These are phyloP conservation scores for Anableps anableps DNA, from an alignment of 2,797 vertebrate genomes.

Conservation along the genomic window DNA sequence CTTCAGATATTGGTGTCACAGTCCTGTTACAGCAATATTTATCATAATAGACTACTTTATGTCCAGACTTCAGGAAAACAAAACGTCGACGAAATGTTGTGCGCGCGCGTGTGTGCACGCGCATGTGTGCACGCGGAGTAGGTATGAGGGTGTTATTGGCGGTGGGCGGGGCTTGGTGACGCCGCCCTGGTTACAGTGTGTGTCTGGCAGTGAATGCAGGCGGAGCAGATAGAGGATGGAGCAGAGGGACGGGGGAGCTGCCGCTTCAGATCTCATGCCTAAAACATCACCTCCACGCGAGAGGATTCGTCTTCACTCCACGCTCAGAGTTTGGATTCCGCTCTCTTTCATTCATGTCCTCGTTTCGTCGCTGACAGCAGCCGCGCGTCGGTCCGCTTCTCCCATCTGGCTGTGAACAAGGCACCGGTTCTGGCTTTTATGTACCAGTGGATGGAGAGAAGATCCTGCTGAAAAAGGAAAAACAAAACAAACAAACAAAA, in stretches of 20 bases:
- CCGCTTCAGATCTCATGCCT: conserved; percentile 30
- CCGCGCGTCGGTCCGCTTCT: conserved; percentile 20
- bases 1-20: too few species aligned
- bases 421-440: conserved; percentile 38
- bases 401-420: conserved; percentile 36
- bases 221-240: conserved; percentile 68
- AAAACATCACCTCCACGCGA: background rate
- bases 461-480: conserved; percentile 6
- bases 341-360: background rate
- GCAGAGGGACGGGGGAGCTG: conserved; percentile 27
- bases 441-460: conserved; percentile 31
- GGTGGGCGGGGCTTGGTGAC: conserved; percentile 66
- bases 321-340: background rate
- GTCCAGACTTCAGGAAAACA: too few species aligned
- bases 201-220: conserved; percentile 48
- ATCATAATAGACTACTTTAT: too few species aligned
- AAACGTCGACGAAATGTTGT: background rate
- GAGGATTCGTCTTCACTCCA: conserved; percentile 5
- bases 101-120: background rate
- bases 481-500: too few species aligned
- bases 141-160: background rate
- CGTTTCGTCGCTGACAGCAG: conserved; percentile 29
- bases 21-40: too few species aligned
- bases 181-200: conserved; percentile 35
- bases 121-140: background rate